Base-by-base conservation (phyloP, 1,140 invertebrate genomes). In the Kradibia gibbosae region DNA sequence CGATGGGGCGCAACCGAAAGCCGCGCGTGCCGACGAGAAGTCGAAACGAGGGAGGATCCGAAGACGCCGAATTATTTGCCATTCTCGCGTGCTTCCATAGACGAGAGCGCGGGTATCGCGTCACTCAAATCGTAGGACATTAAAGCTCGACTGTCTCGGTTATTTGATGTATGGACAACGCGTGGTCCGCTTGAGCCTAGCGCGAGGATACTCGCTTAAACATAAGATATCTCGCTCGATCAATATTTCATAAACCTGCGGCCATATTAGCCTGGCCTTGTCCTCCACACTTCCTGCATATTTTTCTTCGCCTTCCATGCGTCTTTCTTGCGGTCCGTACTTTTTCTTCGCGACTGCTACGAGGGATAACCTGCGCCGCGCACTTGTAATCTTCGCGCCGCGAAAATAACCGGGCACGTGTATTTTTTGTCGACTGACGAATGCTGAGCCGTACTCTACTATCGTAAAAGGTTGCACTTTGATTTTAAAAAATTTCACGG, bases 91-190 rank as follows among this genome's bases (percentile, higher is more conserved):
- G 28, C 48, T 36, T n/a, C 25, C 0, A 17, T 20, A 25, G 0
- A 17, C 70, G 15, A 1, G n/a, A n/a, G 34, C 70, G 36, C 8
- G 67, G 73, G 88, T 91, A 90, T 91, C 90, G n/a, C n/a, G 90
- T 91, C 90, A 90, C 91, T 91, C 91, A 91, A 91, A 90, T 91
- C 91, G 90, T 88, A 71, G 42, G 55, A 90, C 89, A 91, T 91
- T 91, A 91, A 90, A 90, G 89, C 88, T 85, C 86, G 83, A 81
- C 85, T 81, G 84, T 82, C 83, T 65, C 76, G 78, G 82, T 84
- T 83, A 86, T 89, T 89, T 91, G 90, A 91, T 91, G 87, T 90
- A 91, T 88, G 87, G 87, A 83, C 85, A 85, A 88, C 89, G 88
- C 90, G 90, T 91, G 90, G 88, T 86, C 83, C 87, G 90, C 84